A percentile compares a stretch with the other conserved stretches of the same genome.
Conservation (phyloP, 2,113 vertebrate species). For the Garra rufa region DNA sequence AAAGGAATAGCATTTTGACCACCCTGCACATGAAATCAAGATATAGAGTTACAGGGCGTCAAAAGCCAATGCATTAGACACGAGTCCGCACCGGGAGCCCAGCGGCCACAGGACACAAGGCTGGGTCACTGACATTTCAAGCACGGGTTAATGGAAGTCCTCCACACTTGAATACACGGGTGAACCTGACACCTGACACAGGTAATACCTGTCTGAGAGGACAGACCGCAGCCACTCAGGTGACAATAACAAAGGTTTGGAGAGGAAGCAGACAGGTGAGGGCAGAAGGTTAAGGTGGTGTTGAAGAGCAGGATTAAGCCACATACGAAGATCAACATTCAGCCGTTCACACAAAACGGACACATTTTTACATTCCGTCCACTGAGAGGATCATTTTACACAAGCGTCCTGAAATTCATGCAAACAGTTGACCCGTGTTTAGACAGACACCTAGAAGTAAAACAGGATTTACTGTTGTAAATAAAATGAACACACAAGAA, state of each 20-base stretch:
- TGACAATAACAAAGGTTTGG: slow-evolving; percentile 56
- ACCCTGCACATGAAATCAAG: slow-evolving; percentile 46
- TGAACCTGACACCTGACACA: slow-evolving; percentile 55
- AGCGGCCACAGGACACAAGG: slow-evolving; percentile 37
- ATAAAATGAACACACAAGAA: background rate
- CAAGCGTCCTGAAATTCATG: background rate
- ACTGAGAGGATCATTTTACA: slow-evolving; percentile 7
- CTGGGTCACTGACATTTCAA: slow-evolving; percentile 53
- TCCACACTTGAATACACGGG: slow-evolving; percentile 53
- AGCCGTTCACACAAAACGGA: slow-evolving; percentile 9
- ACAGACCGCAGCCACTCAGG: slow-evolving; percentile 55
- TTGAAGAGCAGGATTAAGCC: slow-evolving; percentile 54
- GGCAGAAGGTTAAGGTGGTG: slow-evolving; percentile 52
- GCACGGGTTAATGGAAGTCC: slow-evolving; percentile 53
- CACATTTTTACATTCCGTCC: background rate
- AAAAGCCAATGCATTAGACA: slow-evolving; percentile 45
- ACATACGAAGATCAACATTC: slow-evolving; percentile 35
- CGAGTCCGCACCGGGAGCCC: background rate
- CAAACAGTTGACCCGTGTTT: background rate
- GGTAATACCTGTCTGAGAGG: slow-evolving; percentile 49
- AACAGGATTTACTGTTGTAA: background rate
- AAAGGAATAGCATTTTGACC: slow-evolving; percentile 29
- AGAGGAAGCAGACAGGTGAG: slow-evolving; percentile 34
- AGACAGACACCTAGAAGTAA: background rate
- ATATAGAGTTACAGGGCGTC: slow-evolving; percentile 54